Evolutionary conservation across 2,888 invertebrate species (phyloP), one percentile per base, ranked within the genome.

Genomic region (Cryptops parisi): DNA sequence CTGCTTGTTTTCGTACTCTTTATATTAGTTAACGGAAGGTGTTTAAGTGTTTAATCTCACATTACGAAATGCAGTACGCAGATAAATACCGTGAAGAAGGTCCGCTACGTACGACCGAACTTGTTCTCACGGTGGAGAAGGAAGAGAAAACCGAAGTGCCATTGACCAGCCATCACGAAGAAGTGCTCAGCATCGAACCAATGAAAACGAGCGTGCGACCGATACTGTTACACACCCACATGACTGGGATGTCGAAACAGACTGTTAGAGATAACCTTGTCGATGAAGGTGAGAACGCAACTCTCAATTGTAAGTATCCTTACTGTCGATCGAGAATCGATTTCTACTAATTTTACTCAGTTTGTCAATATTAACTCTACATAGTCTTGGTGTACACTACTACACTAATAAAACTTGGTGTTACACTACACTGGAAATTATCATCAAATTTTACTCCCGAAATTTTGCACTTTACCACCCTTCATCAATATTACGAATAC

Each of bases 171-270:
- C 51, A 51, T 19, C 51, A 51, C 15, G 51, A 51, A 27, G 51
- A 51, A 26, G 51, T 51, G 1, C 51, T 43, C 24, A 43, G 43
- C 43, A 23, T 21, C 3, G 51, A 51, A 24, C 12, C 43, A 17
- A 17, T 41, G n/a, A 51, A 51, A 26, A 22, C 38, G 41, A 33
- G 23, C 23, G 27, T 55, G n/a, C 46, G 52, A 23, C 55, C 55
- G 26, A 52, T 55, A 38, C 41, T 55, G 24, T 41, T 55, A 40
- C 55, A 55, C 40, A 44, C 55, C 19, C 46, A 55, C 25, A 25
- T 55, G 12, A 24, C 55, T 12, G 47, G 47, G 27, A 40, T 55
- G 39, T 41, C 17, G 21, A 45, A 47, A 41, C 9, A 21, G 2
- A 23, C 41, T 4, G 33, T 17, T 21, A 51, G 26, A 43, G 51